phyloP scores from a whole-genome alignment of 2,888 invertebrate species.

The Coenonympha arcania region DNA sequence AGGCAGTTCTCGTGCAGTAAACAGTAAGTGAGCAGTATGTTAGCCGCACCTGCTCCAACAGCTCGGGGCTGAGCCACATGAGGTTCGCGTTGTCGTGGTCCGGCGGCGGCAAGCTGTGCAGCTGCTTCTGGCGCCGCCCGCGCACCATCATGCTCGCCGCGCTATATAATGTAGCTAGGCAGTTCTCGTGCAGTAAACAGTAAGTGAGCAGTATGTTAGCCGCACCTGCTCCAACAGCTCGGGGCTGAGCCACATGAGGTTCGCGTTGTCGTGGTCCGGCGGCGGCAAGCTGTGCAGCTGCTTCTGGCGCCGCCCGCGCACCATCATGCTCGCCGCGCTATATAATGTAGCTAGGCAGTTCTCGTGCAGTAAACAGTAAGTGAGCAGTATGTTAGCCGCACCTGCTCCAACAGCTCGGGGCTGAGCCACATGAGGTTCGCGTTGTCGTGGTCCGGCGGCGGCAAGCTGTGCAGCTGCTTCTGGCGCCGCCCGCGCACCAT shows the following conservation, averaged over 20 bases:
- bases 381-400: too few species aligned
- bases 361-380: too few species aligned
- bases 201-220: too few species aligned
- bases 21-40: too few species aligned
- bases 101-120: slow-evolving; percentile 84
- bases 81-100: slow-evolving; percentile 78
- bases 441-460: slow-evolving; percentile 79
- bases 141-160: slow-evolving; percentile 81
- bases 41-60: slow-evolving; percentile 89
- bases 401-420: slow-evolving; percentile 92
- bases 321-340: slow-evolving; percentile 83
- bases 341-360: too few species aligned
- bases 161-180: too few species aligned
- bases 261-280: slow-evolving; percentile 76
- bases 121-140: slow-evolving; percentile 78
- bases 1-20: too few species aligned
- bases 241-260: slow-evolving; percentile 92
- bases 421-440: slow-evolving; percentile 89
- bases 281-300: slow-evolving; percentile 84
- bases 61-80: slow-evolving; percentile 94
- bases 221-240: slow-evolving; percentile 90
- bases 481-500: slow-evolving; percentile 81
- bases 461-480: slow-evolving; percentile 82
- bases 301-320: slow-evolving; percentile 79
- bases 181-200: too few species aligned